Percentiles rank a stretch among this genome's conserved stretches.
phyloP scores from a whole-genome alignment of 2,797 vertebrate genomes.

The Myotis myotis region DNA sequence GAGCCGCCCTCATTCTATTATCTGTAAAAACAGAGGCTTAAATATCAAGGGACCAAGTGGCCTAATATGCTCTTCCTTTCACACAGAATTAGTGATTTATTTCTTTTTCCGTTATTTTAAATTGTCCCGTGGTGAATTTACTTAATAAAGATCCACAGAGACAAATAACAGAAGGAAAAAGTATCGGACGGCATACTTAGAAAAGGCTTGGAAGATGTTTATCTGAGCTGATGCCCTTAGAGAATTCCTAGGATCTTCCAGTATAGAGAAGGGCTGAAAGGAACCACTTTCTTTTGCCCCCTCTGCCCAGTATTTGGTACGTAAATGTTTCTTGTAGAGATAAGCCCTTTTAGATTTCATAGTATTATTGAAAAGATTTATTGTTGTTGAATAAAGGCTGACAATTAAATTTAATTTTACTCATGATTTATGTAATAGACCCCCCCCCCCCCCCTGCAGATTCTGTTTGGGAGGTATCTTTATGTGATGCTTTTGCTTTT shows the following conservation, averaged over 20 bases:
- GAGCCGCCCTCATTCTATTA: slow-evolving; percentile 27
- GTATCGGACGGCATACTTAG: background rate
- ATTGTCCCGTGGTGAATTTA: slow-evolving; percentile 36
- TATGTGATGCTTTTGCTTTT: background rate
- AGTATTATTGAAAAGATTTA: slow-evolving; percentile 71
- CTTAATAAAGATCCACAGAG: slow-evolving; percentile 25
- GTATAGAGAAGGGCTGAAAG: slow-evolving; percentile 1
- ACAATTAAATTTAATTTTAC: slow-evolving; percentile 60
- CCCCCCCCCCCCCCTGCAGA: background rate
- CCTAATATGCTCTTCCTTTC: background rate
- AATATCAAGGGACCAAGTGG: background rate
- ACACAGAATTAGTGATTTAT: background rate
- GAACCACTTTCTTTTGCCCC: slow-evolving; percentile 34
- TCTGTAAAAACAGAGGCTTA: background rate
- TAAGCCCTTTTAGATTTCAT: slow-evolving; percentile 67
- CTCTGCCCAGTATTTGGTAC: background rate
- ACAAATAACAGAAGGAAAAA: slow-evolving; percentile 61
- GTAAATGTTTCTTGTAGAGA: slow-evolving; percentile 50
- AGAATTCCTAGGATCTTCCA: slow-evolving; percentile 41
- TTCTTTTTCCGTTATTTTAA: slow-evolving; percentile 64
- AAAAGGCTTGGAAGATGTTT: background rate
- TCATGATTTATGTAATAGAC: background rate
- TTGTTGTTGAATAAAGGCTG: slow-evolving; percentile 60
- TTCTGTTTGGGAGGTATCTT: background rate
- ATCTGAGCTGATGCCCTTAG: slow-evolving; percentile 41